Evolutionary conservation across 2,113 vertebrate species (phyloP).

Genomic region (Otocyon megalotis): DNA sequence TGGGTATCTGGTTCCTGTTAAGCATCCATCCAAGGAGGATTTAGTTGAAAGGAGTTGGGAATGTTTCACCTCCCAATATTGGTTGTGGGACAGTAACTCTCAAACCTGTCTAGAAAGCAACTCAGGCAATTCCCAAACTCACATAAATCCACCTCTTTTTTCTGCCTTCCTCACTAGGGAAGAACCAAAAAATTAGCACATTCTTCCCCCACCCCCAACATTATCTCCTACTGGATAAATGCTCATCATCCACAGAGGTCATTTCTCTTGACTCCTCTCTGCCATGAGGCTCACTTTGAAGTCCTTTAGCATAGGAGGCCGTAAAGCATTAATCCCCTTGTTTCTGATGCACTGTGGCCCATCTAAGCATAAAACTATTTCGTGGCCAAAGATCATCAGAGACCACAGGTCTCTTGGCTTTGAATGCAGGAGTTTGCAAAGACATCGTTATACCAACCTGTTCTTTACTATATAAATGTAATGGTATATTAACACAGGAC

Average conservation of each 20-base stretch:
- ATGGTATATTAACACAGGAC: background rate
- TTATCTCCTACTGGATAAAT: background rate
- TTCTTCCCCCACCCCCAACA: background rate
- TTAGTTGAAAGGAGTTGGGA: background rate
- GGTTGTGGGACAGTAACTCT: background rate
- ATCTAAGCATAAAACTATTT: background rate
- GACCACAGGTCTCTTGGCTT: slow-evolving; percentile 3
- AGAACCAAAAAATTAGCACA: background rate
- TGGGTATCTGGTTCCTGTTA: background rate
- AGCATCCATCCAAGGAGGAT: background rate
- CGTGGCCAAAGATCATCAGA: background rate
- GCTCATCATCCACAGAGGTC: background rate
- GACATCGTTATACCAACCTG: background rate
- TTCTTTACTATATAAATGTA: background rate
- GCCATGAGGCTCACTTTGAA: background rate
- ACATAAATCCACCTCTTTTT: background rate
- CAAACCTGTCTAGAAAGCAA: background rate
- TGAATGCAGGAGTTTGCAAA: slow-evolving; percentile 41
- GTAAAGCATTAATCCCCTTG: background rate
- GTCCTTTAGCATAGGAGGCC: background rate
- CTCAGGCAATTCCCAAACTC: background rate
- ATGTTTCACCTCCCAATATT: background rate
- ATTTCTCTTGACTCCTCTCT: background rate
- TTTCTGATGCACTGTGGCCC: background rate
- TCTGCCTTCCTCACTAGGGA: background rate